Evolutionary conservation across 2,113 vertebrate genomes (phyloP).

Genomic region (Sinocyclocheilus anophthalmus): DNA sequence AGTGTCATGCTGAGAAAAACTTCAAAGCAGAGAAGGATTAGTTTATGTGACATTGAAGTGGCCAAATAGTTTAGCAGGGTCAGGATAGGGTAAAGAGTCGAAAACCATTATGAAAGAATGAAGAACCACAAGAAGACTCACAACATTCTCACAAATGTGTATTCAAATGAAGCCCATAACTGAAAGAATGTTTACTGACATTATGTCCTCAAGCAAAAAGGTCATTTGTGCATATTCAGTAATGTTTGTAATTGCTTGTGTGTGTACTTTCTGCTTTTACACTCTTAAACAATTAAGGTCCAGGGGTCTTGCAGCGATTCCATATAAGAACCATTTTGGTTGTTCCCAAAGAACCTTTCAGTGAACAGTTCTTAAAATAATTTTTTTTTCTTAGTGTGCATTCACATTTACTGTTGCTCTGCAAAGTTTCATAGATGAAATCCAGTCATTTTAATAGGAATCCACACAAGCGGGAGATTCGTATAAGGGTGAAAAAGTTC

Average conservation of each 20-base stretch:
- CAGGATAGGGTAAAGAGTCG: background rate
- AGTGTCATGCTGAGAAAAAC: slow-evolving; percentile 24
- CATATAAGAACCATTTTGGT: background rate
- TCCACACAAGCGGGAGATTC: too few species aligned
- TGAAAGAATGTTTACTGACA: background rate
- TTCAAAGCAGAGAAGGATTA: slow-evolving; percentile 25
- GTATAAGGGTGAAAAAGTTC: too few species aligned
- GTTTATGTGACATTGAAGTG: slow-evolving; percentile 18
- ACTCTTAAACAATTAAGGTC: background rate
- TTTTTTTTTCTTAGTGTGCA: background rate
- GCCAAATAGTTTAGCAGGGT: slow-evolving; percentile 29
- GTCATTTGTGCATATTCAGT: slow-evolving; percentile 16
- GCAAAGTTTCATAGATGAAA: background rate
- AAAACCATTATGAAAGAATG: background rate
- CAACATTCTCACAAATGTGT: background rate
- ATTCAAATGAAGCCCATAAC: background rate
- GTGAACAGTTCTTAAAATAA: background rate
- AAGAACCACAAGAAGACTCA: background rate
- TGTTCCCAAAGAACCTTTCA: background rate
- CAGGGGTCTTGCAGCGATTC: background rate
- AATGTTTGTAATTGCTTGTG: slow-evolving; percentile 25
- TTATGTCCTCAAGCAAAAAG: slow-evolving; percentile 8
- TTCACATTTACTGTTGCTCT: background rate
- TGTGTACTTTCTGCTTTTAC: background rate
- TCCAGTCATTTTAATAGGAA: background rate